These are phyloP conservation scores for Lepidocyrtoides sp. DNA, from an alignment of 2,888 invertebrate species.

Conservation along the genomic window DNA sequence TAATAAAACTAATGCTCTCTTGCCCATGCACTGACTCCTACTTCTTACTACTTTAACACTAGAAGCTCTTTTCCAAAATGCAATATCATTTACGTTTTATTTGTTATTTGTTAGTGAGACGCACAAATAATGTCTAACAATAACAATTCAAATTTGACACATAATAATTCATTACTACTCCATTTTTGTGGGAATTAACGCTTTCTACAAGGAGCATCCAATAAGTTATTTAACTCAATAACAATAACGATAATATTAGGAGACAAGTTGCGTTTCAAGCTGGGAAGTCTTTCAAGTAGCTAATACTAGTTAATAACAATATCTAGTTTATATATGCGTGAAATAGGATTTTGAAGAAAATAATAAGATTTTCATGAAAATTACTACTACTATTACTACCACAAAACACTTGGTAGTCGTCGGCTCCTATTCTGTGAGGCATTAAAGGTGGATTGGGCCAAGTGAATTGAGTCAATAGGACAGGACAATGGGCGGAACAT, in stretches of 20 bases:
- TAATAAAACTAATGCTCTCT: not conserved
- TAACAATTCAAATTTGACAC: slow-evolving; percentile 59
- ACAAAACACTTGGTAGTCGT: not conserved
- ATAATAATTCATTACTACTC: slow-evolving; percentile 44
- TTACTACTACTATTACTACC: not conserved
- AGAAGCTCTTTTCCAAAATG: not conserved
- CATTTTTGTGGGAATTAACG: not conserved
- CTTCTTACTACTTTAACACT: not conserved
- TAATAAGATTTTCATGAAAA: not conserved
- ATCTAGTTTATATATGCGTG: not conserved
- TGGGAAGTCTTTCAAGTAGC: slow-evolving; percentile 45
- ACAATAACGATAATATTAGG: no score
- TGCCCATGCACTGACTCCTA: not conserved
- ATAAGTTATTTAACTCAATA: slow-evolving; percentile 63
- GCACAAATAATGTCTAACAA: not conserved
- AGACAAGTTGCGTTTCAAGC: not conserved
- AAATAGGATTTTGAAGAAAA: slow-evolving; percentile 6
- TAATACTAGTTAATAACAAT: not conserved
- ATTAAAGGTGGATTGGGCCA: slow-evolving; percentile 46
- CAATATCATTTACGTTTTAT: slow-evolving; percentile 9
- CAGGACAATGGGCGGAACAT: slow-evolving; percentile 78
- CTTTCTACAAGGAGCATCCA: not conserved
- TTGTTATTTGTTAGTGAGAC: slow-evolving; percentile 1
- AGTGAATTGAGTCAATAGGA: slow-evolving; percentile 74
- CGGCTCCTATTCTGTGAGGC: slow-evolving; percentile 25